These are phyloP conservation scores for Musca domestica DNA, from an alignment of 1,140 invertebrate species.

Conservation along the genomic window DNA sequence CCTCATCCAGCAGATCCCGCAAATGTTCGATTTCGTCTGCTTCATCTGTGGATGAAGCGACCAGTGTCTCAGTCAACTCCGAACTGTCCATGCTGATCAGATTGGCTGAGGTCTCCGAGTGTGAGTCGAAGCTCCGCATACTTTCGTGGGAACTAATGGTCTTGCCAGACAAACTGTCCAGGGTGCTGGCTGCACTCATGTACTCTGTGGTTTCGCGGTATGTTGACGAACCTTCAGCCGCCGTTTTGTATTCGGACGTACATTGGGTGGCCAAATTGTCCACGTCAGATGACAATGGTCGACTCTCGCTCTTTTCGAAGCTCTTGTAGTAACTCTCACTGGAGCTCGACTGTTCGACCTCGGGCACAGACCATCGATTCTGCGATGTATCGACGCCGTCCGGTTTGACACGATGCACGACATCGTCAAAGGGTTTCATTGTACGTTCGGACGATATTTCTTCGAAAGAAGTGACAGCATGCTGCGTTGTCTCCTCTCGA, in stretches of 20 bases:
- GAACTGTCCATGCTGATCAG: conserved; percentile 84
- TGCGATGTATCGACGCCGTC: conserved; percentile 48
- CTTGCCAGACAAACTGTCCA: conserved; percentile 45
- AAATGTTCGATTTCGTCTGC: conserved; percentile 42
- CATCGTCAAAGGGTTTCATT: conserved; percentile 40
- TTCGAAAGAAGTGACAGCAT: background rate
- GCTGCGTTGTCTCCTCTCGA: background rate
- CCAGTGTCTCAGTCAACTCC: conserved; percentile 84
- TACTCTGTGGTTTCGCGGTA: conserved; percentile 74
- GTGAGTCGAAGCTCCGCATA: conserved; percentile 83
- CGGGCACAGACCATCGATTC: conserved; percentile 65
- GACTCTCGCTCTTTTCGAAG: conserved; percentile 77
- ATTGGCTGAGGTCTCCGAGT: conserved; percentile 85
- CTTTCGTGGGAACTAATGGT: conserved; percentile 83
- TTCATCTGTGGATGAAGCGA: conserved; percentile 71
- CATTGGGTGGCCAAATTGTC: conserved; percentile 67
- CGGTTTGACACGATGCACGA: conserved; percentile 57
- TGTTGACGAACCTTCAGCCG: conserved; percentile 69
- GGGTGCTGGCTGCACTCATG: conserved; percentile 71
- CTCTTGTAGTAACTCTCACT: conserved; percentile 85
- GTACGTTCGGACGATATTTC: conserved; percentile 42
- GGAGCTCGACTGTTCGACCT: conserved; percentile 81
- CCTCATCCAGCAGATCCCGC: conserved; percentile 43
- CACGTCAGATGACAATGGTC: conserved; percentile 85
- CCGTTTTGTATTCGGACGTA: conserved; percentile 86